phyloP scores from a whole-genome alignment of 2,113 vertebrate species.

The Tragelaphus buxtoni region DNA sequence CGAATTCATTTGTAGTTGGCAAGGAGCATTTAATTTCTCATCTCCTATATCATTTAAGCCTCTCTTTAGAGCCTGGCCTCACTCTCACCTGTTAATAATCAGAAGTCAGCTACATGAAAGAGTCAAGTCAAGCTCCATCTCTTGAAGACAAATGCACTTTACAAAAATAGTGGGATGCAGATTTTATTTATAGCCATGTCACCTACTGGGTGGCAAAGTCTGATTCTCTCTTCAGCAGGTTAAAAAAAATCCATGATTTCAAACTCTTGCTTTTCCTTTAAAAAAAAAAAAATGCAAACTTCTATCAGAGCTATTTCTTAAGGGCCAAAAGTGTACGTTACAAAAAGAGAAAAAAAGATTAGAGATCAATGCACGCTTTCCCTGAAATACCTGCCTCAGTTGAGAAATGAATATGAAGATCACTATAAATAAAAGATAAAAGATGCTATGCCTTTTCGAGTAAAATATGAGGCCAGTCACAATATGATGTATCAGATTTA shows the following conservation, averaged over 20 bases:
- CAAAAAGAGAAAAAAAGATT: constrained; percentile 52
- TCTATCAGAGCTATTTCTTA: constrained; percentile 44
- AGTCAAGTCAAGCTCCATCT: not conserved
- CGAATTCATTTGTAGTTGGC: constrained; percentile 39
- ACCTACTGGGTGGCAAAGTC: not conserved
- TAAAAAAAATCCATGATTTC: constrained; percentile 19
- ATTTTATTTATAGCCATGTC: constrained; percentile 50
- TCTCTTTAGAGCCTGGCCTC: constrained; percentile 9
- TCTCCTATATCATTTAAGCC: not conserved
- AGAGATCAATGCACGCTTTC: constrained; percentile 68
- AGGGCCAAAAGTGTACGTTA: constrained; percentile 53
- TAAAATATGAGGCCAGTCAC: constrained; percentile 78
- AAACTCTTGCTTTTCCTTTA: not conserved
- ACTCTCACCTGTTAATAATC: not conserved
- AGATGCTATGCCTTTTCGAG: constrained; percentile 72
- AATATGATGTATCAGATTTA: constrained; percentile 69
- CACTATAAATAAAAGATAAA: constrained; percentile 82
- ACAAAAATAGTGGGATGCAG: not conserved
- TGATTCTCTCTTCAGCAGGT: constrained; percentile 18
- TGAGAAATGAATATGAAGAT: constrained; percentile 83
- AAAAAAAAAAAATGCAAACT: not conserved
- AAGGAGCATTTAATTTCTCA: constrained; percentile 31
- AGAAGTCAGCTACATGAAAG: not conserved
- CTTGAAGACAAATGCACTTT: constrained; percentile 29
- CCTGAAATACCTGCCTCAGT: constrained; percentile 57